Evolutionary conservation across 2,113 vertebrate species (phyloP).

Genomic region (Hippolais icterina): DNA sequence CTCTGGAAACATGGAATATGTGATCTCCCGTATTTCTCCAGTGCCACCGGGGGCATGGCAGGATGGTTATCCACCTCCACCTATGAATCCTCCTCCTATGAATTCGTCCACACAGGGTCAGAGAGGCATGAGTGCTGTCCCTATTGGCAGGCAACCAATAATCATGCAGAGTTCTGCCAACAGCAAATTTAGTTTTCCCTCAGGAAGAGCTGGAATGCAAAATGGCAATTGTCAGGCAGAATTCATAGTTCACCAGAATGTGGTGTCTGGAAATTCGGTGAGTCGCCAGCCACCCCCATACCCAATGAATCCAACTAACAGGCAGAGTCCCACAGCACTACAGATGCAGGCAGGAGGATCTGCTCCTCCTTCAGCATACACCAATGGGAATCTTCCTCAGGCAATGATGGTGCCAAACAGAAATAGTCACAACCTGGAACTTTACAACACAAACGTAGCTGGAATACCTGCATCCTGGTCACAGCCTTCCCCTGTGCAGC

Average conservation of each 20-base stretch:
- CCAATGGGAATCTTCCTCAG: conserved; percentile 86
- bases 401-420: conserved; percentile 87
- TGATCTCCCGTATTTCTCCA: conserved; percentile 89
- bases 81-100: conserved; percentile 72
- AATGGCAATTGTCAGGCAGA: conserved; percentile 86
- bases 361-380: conserved; percentile 80
- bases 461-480: conserved; percentile 84
- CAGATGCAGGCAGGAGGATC: conserved; percentile 86
- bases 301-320: conserved; percentile 81
- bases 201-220: conserved; percentile 84
- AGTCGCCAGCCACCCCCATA: conserved; percentile 91
- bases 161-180: conserved; percentile 90
- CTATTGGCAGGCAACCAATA: conserved; percentile 91
- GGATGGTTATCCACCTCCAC: conserved; percentile 82
- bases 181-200: conserved; percentile 87
- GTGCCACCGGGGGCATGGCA: conserved; percentile 89
- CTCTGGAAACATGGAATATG: conserved; percentile 93
- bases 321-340: conserved; percentile 88
- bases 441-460: conserved; percentile 81
- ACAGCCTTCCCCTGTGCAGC: conserved; percentile 77
- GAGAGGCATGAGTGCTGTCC: conserved; percentile 86
- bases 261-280: conserved; percentile 73
- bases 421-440: conserved; percentile 93
- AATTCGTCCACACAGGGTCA: conserved; percentile 80
- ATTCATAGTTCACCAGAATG: conserved; percentile 82